Conservation (phyloP, 2,113 vertebrate genomes). For the Burhinus oedicnemus region DNA sequence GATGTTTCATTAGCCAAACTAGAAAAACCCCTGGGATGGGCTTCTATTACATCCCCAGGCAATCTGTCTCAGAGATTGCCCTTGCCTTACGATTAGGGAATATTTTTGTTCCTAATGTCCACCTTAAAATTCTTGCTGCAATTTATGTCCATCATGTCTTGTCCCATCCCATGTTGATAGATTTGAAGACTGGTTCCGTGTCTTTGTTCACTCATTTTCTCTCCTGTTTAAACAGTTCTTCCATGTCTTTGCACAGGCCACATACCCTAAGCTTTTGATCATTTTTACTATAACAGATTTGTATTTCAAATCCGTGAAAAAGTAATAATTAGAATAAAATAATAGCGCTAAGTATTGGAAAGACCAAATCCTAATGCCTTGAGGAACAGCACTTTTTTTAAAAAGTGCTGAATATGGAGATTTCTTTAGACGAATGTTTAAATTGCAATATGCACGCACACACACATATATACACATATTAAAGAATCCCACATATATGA, state of each 20-base stretch:
- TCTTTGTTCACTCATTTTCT: neutral
- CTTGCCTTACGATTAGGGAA: neutral
- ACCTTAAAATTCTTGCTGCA: neutral
- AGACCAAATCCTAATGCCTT: neutral
- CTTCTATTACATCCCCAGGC: neutral
- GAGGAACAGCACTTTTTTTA: neutral
- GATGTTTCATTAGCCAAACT: neutral
- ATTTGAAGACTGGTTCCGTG: neutral
- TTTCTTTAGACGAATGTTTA: neutral
- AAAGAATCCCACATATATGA: neutral
- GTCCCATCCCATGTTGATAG: neutral
- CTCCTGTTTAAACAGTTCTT: neutral
- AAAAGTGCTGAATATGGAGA: neutral
- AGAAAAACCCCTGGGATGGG: neutral
- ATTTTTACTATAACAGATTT: neutral
- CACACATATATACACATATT: neutral
- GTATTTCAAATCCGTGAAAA: neutral
- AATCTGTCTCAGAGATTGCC: neutral
- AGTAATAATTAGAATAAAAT: neutral
- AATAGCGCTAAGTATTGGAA: neutral
- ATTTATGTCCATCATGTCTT: neutral
- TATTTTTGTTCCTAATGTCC: neutral
- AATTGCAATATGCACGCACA: neutral
- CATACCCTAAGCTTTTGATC: neutral
- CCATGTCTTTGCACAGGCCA: rapidly evolving